phyloP scores from a whole-genome alignment of 2,113 vertebrate species.

The Mystacornis crossleyi region DNA sequence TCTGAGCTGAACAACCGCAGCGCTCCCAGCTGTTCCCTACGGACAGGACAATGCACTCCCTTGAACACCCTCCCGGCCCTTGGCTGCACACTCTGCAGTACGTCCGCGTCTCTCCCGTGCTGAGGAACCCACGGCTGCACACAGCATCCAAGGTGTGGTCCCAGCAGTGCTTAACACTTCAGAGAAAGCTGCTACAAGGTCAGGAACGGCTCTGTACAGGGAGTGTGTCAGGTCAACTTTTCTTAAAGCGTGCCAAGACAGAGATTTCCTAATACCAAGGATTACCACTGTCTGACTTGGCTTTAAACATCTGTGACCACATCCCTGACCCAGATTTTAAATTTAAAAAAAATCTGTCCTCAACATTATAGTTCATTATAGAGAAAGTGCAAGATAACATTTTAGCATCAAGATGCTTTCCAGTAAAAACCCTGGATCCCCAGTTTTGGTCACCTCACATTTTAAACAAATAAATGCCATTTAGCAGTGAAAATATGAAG shows the following conservation, averaged over 20 bases:
- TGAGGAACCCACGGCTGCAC: not conserved
- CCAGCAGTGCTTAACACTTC: not conserved
- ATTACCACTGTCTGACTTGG: not conserved
- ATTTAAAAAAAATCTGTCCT: not conserved
- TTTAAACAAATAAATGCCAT: not conserved
- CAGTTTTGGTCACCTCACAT: not conserved
- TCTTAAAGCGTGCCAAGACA: not conserved
- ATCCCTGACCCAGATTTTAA: not conserved
- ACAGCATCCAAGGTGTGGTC: fast-evolving
- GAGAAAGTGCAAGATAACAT: not conserved
- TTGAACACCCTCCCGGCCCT: not conserved
- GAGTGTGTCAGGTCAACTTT: not conserved
- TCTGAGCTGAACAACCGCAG: not conserved
- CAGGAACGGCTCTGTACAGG: not conserved
- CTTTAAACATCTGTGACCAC: not conserved
- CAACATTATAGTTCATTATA: not conserved
- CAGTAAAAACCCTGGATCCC: not conserved
- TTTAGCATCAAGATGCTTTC: not conserved
- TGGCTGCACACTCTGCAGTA: fast-evolving
- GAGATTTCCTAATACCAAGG: not conserved
- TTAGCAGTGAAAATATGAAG: not conserved
- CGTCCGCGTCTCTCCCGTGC: fast-evolving
- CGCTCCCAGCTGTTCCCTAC: not conserved
- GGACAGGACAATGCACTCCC: not conserved
- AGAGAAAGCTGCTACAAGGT: not conserved